Evolutionary conservation across 1,140 invertebrate genomes (phyloP), one percentile per base, ranked within the genome.

Genomic region (Fragariocoptes setiger): DNA sequence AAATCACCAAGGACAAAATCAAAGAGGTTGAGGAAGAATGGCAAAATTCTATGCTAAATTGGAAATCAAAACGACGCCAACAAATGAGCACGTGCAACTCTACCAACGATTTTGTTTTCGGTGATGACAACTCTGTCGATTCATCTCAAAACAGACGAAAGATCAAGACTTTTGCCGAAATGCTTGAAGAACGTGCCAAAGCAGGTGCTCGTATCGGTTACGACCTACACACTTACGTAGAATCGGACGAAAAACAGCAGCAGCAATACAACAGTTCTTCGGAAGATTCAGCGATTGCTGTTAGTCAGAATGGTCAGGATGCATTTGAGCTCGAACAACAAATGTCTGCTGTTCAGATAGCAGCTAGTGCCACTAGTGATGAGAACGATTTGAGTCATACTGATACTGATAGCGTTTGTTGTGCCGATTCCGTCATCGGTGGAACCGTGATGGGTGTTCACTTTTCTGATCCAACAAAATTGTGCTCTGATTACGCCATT

Each of bases 91-190:
- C n/a, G n/a, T n/a, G n/a, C n/a, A 76, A 78, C 78, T 76, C 46
- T 77, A 80, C 49, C 42, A 74, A 79, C 40, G 43, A 38, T 42
- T 35, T 13, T 16, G 39, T 2, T 37, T 14, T 18, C 2, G 21
- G 5, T 15, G 20, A n/a, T 12, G 43, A 44, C 21, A 38, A 44
- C 16, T 18, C 8, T 17, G 19, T 8, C 14, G 13, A 21, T 4
- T 16, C 38, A 21, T 20, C 19, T 15, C 44, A 49, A 42, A 46
- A 51, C 62, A 47, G 65, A 70, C 51, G 64, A 21, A 57, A 74
- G 56, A 73, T 70, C 53, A 86, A 85, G 64, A 86, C 80, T 35
- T 90, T 85, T 63, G 78, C 69, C 53, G 77, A 88, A 60, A 86
- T 88, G 69, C 68, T 83, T 62, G 74, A 80, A 56, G 76, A 83